phyloP scores from a whole-genome alignment of 2,888 invertebrate genomes.

The Diarsia rubi region DNA sequence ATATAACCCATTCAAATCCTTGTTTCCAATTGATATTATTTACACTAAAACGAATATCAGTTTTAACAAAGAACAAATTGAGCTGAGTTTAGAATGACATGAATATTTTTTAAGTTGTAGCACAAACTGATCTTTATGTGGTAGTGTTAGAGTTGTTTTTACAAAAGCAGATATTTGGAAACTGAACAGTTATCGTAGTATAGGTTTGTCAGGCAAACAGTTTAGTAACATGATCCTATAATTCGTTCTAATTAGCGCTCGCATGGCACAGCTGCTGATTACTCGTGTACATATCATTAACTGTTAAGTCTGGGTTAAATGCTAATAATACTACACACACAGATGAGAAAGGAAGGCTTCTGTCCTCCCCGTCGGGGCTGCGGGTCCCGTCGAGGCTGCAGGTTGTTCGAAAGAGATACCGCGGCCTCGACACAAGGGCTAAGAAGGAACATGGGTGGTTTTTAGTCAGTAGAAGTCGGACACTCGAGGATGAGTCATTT shows the following conservation, averaged over 20 bases:
- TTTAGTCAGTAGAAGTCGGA: no score
- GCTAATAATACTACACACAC: background rate
- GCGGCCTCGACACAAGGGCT: no score
- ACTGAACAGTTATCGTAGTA: background rate
- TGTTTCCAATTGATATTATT: background rate
- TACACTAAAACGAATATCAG: background rate
- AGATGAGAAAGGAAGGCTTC: background rate
- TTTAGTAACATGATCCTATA: constrained; percentile 48
- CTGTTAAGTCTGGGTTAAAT: constrained; percentile 5
- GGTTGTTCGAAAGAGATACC: no score
- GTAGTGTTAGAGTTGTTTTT: background rate
- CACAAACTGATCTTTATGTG: background rate
- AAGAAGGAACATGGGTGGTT: no score
- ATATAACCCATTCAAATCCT: background rate
- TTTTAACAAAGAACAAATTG: background rate
- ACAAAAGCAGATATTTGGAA: background rate
- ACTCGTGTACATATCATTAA: constrained; percentile 25
- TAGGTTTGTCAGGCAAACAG: constrained; percentile 7
- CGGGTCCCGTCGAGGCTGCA: no score
- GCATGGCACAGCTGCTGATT: constrained; percentile 41
- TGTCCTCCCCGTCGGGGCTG: no score
- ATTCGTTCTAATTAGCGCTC: constrained; percentile 55
- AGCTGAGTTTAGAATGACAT: background rate
- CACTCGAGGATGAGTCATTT: no score
- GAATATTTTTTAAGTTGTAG: background rate